Evolutionary conservation across 64 coral and sea anemone species (phyloP), one percentile per base, ranked within the genome.

Genomic region (Cladopsammia gracilis): DNA sequence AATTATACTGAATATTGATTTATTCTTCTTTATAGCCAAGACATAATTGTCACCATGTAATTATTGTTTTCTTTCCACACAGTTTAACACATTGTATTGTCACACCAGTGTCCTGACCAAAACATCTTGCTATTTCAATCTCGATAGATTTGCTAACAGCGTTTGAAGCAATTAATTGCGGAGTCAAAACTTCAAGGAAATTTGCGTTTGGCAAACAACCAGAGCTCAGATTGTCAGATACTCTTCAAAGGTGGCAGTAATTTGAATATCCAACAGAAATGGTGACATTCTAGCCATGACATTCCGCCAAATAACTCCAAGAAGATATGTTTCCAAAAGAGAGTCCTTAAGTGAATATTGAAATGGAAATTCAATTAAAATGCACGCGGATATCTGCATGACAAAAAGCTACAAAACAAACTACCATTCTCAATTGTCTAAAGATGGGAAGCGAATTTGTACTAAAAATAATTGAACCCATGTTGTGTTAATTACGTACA

Each of bases 401-500:
- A 84, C 80, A 84, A 72, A 72, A 72, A 34, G 25, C 25, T 25
- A 13, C 7, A 57, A 77, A 77, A 20, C 1, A 52, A 25, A 48
- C 14, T 64, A 6, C 60, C 15, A 20, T 5, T 44, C 57, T 82
- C 44, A 64, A 67, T 84, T 67, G 60, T 25, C 16, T 47, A 67
- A 68, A 84, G 19, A 68, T 50, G 62, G 18, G 62, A 51, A 44
- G 16, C 18, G 80, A 84, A 68, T 84, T 62, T 67, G 80, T 67
- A 50, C 80, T 84, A 23, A 68, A 84, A 84, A 84, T 84, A 84
- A 24, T 14, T 6, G 80, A 84, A 14, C 61, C 9, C 62, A 49
- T 68, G 80, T 24, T 9, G 62, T 3, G 80, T 66, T 24, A 84
- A 84, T 84, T 67, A 84, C 44, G 80, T 84, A 67, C 80, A 84